Evolutionary conservation across 2,888 invertebrate genomes (phyloP).

Genomic region (Invenusta paracnida): DNA sequence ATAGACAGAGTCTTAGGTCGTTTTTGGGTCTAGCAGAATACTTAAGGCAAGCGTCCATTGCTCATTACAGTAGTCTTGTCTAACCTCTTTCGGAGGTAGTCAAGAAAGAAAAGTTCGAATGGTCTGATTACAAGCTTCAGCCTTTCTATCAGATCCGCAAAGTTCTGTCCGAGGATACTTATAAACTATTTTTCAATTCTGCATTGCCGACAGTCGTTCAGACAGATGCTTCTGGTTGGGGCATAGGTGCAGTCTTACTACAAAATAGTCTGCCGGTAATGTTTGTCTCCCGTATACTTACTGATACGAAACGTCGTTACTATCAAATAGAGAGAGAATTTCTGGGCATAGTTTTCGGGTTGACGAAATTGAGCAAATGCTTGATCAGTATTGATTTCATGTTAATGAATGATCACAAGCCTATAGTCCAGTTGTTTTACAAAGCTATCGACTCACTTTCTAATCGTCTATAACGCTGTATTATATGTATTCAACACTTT

Average conservation of each 20-base stretch:
- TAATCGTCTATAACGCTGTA: background rate
- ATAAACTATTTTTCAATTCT: background rate
- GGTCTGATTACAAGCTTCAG: background rate
- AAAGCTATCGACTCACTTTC: background rate
- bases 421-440: background rate
- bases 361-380: conserved; percentile 2
- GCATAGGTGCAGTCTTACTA: background rate
- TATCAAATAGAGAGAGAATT: conserved; percentile 8
- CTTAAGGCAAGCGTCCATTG: too few species aligned
- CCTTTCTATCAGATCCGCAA: background rate
- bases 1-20: background rate
- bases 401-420: background rate
- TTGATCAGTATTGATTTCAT: background rate
- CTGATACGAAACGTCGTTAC: background rate
- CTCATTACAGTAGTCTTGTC: too few species aligned
- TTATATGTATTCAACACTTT: background rate
- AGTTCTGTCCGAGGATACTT: background rate
- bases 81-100: background rate
- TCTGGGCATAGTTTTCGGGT: background rate
- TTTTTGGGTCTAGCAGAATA: background rate
- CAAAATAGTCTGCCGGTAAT: background rate
- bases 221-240: background rate
- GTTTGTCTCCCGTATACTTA: background rate
- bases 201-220: background rate
- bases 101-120: background rate